Conservation (phyloP, 2,888 invertebrate genomes). For the Amphipoea oculea region DNA sequence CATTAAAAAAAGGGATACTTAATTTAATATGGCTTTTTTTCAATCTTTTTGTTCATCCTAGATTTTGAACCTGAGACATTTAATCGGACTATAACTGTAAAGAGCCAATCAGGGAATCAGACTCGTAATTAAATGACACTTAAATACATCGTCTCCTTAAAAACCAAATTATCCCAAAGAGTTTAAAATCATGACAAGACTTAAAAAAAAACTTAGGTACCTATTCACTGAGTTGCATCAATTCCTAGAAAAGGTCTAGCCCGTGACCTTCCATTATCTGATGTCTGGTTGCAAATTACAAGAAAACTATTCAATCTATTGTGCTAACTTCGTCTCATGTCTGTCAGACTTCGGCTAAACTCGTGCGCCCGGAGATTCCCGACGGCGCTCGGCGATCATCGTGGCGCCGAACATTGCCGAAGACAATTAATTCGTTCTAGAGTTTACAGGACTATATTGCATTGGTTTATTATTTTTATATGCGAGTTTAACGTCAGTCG, state of each 20-base stretch:
- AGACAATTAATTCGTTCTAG: slow-evolving; percentile 43
- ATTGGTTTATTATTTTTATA: slow-evolving; percentile 23
- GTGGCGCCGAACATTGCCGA: slow-evolving; percentile 40
- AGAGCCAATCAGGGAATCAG: background rate
- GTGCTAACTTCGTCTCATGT: slow-evolving; percentile 35
- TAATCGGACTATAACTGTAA: background rate
- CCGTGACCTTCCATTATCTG: slow-evolving; percentile 62
- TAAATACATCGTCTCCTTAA: background rate
- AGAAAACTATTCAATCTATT: slow-evolving; percentile 62
- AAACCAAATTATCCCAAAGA: background rate
- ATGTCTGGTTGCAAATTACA: slow-evolving; percentile 67
- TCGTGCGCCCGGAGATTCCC: slow-evolving; percentile 47
- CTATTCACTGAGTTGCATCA: background rate
- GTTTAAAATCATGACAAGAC: background rate
- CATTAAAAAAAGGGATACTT: background rate
- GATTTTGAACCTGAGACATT: background rate
- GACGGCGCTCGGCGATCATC: slow-evolving; percentile 20
- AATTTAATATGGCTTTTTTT: background rate
- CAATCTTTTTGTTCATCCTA: background rate
- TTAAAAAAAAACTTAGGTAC: background rate
- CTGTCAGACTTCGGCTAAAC: slow-evolving; percentile 45
- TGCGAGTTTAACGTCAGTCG: background rate
- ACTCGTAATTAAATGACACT: background rate
- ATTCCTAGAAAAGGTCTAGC: slow-evolving; percentile 56
- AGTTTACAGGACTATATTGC: slow-evolving; percentile 4